Conservation (phyloP, 2,888 invertebrate species). For the Lampropteryx suffumata region DNA sequence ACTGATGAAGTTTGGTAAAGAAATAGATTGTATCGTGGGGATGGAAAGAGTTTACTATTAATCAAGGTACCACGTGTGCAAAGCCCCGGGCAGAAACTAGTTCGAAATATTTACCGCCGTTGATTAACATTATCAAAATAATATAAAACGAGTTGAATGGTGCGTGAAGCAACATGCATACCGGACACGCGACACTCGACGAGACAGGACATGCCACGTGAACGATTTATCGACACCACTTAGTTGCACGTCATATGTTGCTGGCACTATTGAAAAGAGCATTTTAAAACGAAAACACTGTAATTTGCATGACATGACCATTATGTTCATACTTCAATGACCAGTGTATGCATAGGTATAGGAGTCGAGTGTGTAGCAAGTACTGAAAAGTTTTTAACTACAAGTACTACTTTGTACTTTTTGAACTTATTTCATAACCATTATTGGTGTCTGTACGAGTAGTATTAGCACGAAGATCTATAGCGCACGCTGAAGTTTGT, state of each 20-base stretch:
- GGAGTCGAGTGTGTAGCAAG: no score
- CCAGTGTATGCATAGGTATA: neutral
- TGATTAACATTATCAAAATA: slow-evolving; percentile 46
- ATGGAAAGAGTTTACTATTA: no score
- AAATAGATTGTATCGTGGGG: no score
- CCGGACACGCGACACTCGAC: slow-evolving; percentile 58
- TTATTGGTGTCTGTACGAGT: no score
- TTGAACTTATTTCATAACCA: no score
- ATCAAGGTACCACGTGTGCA: no score
- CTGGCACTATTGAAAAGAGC: slow-evolving; percentile 24
- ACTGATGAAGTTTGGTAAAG: no score
- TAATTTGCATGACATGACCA: slow-evolving; percentile 19
- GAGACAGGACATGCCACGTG: slow-evolving; percentile 59
- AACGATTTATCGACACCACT: slow-evolving; percentile 64
- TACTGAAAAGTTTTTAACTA: no score
- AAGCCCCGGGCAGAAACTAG: neutral
- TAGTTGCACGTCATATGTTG: slow-evolving; percentile 65
- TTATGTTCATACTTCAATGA: slow-evolving; percentile 7
- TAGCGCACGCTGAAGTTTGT: no score
- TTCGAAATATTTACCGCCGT: slow-evolving; percentile 13
- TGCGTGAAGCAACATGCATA: slow-evolving; percentile 48
- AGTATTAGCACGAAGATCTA: no score
- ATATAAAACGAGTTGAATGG: slow-evolving; percentile 40
- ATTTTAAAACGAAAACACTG: slow-evolving; percentile 11
- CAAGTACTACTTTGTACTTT: no score